Base-by-base conservation (phyloP, 2,888 invertebrate genomes). In the Tiliacea aurago region DNA sequence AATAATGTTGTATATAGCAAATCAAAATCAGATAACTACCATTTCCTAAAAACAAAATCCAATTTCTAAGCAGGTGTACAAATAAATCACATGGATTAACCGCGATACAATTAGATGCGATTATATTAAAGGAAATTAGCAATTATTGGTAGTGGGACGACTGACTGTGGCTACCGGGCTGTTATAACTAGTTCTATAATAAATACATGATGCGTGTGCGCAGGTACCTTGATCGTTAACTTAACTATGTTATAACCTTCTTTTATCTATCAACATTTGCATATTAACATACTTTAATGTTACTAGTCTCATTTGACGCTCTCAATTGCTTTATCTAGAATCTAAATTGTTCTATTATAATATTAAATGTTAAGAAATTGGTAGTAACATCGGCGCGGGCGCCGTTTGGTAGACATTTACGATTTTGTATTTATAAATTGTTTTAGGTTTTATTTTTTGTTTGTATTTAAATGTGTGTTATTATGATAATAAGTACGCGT, bases 211-310 rank as follows among this genome's bases (percentile, higher is more conserved):
- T 79, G 86, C 85, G 86, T 87, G 79, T 82, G 79, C 76, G 80
- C 81, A 85, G 86, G 81, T 82, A 78, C 68, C 81, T 72, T 77
- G 83, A 82, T 91, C 91, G 88, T 92, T 93, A 92, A 90, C 87
- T 92, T 86, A 87, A 89, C 90, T 90, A 93, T 89, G 87, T 93
- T 93, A 93, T 87, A 91, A 88, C 89, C 92, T 92, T 92, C 91
- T 93, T 92, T 92, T 94, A 94, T 93, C 93, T 91, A 88, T 83
- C 61, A 84, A 86, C 76, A 90, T 94, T 94, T 91, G 89, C 94
- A 94, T 94, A 93, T 89, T 89, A 91, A 90, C 87, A 91, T 89
- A 93, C 86, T 92, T 93, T 92, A 92, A 88, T 87, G 85, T 83
- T 70, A 86, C 84, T 84, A 86, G 88, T 88, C 88, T 87, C 85